phyloP scores from a whole-genome alignment of 2,797 vertebrate genomes.

The Borostomias antarcticus region DNA sequence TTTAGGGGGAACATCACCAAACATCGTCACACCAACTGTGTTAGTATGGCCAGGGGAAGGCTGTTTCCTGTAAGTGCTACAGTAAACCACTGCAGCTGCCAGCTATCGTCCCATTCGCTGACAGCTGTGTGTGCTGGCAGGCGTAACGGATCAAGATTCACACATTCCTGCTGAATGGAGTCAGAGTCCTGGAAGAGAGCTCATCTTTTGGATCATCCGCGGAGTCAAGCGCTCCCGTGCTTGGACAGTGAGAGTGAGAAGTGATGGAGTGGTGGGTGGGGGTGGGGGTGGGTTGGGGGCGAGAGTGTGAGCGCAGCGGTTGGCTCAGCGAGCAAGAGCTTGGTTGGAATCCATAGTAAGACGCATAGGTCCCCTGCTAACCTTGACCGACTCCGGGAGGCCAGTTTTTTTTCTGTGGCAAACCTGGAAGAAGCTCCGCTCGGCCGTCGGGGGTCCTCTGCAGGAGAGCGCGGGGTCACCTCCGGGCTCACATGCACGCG shows the following conservation, averaged over 20 bases:
- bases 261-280: constrained; percentile 21
- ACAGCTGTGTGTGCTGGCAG: constrained; percentile 49
- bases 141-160: constrained; percentile 45
- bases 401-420: constrained; percentile 52
- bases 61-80: not conserved
- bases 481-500: constrained; percentile 22
- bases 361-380: constrained; percentile 20
- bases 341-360: too few species aligned
- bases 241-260: constrained; percentile 44
- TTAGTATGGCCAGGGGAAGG: not conserved
- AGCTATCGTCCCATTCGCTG: constrained; percentile 8
- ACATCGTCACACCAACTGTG: not conserved
- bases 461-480: constrained; percentile 32
- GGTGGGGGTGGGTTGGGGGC: constrained; percentile 7
- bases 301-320: too few species aligned
- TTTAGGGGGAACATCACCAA: too few species aligned
- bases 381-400: constrained; percentile 42
- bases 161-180: constrained; percentile 59
- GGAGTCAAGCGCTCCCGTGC: too few species aligned
- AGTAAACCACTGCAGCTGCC: not conserved
- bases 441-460: constrained; percentile 11
- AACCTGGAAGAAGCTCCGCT: constrained; percentile 49
- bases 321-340: too few species aligned
- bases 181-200: constrained; percentile 54
- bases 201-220: constrained; percentile 47